Evolutionary conservation across 2,888 invertebrate genomes (phyloP).

Genomic region (Zaprionus bogoriensis): DNA sequence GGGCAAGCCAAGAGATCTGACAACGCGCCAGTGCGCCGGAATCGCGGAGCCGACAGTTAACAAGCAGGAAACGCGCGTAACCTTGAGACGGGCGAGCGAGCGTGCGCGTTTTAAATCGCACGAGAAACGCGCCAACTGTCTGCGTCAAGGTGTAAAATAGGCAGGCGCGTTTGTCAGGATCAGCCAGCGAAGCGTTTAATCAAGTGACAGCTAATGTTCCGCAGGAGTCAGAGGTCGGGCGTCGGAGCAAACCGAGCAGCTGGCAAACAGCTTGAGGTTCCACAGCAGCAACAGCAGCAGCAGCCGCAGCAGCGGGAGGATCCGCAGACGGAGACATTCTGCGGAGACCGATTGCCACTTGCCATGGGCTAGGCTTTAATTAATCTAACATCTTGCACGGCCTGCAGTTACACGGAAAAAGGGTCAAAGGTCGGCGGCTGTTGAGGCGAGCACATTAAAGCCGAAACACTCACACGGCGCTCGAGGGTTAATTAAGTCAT

Average conservation of each 20-base stretch:
- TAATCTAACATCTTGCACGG: constrained; percentile 55
- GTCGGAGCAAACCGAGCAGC: constrained; percentile 37
- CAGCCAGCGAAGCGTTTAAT: constrained; percentile 56
- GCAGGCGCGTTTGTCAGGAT: constrained; percentile 63
- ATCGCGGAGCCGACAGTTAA: constrained; percentile 36
- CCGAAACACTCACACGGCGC: constrained; percentile 55
- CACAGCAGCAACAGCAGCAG: constrained; percentile 6
- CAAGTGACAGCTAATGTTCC: constrained; percentile 40
- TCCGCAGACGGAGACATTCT: constrained; percentile 20
- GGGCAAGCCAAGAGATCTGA: constrained; percentile 24
- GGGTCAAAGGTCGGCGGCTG: constrained; percentile 70
- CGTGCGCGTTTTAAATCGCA: constrained; percentile 53
- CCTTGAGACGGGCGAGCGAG: constrained; percentile 40
- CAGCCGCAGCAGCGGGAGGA: constrained; percentile 6
- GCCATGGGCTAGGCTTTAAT: constrained; percentile 65
- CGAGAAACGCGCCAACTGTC: constrained; percentile 30
- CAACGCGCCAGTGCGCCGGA: background rate
- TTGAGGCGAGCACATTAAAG: constrained; percentile 71
- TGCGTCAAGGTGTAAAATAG: constrained; percentile 69
- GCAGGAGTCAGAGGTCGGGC: background rate
- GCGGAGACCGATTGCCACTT: constrained; percentile 53
- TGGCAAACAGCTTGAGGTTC: constrained; percentile 22
- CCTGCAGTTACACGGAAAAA: constrained; percentile 64
- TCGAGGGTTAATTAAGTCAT: constrained; percentile 73
- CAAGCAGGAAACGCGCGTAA: constrained; percentile 45